A percentile compares a stretch with the other conserved stretches of the same genome.
phyloP scores from a whole-genome alignment of 2,797 vertebrate species.

The Chaetodon trifasciatus region DNA sequence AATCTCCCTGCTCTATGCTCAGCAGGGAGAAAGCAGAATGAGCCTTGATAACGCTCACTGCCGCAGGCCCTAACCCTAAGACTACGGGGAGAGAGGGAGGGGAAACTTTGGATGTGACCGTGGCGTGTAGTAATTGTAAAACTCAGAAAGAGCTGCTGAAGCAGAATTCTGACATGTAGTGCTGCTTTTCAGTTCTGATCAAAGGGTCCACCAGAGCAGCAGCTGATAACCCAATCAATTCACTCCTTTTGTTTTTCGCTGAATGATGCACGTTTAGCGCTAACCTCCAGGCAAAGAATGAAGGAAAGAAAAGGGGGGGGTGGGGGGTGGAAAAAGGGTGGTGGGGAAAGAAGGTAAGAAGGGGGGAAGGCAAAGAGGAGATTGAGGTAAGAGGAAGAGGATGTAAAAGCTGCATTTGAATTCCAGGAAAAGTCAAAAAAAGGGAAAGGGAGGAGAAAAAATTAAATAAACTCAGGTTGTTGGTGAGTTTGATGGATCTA shows the following conservation, averaged over 20 bases:
- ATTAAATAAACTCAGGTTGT: slow-evolving; percentile 84
- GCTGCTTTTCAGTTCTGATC: slow-evolving; percentile 83
- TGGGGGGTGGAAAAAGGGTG: slow-evolving; percentile 31
- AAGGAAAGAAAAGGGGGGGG: slow-evolving; percentile 63
- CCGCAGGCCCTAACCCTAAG: slow-evolving; percentile 77
- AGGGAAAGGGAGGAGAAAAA: slow-evolving; percentile 34
- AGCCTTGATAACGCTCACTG: slow-evolving; percentile 64
- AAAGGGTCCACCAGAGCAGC: slow-evolving; percentile 81
- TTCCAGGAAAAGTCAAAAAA: slow-evolving; percentile 57
- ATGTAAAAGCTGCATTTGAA: slow-evolving; percentile 77
- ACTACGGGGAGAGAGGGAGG: slow-evolving; percentile 71
- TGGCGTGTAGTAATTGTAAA: slow-evolving; percentile 87
- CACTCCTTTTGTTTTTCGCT: slow-evolving; percentile 91
- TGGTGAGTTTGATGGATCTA: slow-evolving; percentile 83
- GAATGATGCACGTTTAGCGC: slow-evolving; percentile 91
- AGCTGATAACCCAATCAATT: slow-evolving; percentile 90
- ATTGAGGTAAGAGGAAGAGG: slow-evolving; percentile 59
- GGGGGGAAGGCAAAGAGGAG: slow-evolving; percentile 50
- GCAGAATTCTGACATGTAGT: slow-evolving; percentile 88
- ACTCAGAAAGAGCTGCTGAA: slow-evolving; percentile 88
- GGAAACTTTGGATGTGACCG: slow-evolving; percentile 84
- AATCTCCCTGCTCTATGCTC: slow-evolving; percentile 58
- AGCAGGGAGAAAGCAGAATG: slow-evolving; percentile 54
- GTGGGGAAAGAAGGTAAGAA: slow-evolving; percentile 54
- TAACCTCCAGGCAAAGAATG: slow-evolving; percentile 89